Base-by-base conservation (phyloP, 2,888 invertebrate species). In the Pammene aurita region DNA sequence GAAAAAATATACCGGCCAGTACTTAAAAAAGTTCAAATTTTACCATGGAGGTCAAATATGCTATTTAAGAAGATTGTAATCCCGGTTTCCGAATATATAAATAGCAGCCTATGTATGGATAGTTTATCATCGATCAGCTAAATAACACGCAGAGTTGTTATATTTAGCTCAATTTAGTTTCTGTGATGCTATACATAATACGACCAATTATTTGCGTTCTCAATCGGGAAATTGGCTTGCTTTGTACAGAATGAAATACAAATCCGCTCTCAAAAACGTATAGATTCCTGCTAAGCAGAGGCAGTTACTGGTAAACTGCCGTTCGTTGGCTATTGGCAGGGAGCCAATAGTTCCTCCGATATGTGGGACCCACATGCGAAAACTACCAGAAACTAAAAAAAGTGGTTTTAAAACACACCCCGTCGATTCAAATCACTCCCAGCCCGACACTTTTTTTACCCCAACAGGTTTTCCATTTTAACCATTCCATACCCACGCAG, bases 381-480 rank as follows among this genome's bases (percentile, higher is more conserved):
- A 69, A 60, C 68, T 65, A 65, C 65, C 58, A 65, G 65, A 55
- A 60, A 65, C 54, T 46, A 65, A 69, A 69, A 67, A 69, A 62
- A 65, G 41, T 55, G 11, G 41, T 52, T 55, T 65, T 69, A 65
- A 69, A 69, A 60, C 64, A 64, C 64, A 65, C 60, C 69, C 65
- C 54, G 65, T 60, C 69, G 65, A 69, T 65, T 64, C 69, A 64
- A 65, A 69, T 69, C 69, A 69, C 69, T 69, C 41, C 60, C 38
- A 46, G 55, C 64, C n/a, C 34, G 65, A 55, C 58, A 69, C 65
- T 65, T 65, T 34, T 55, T 65, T 69, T 69, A 42, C 54, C 46
- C 44, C 54, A 60, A 60, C 60, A 60, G 65, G 60, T 60, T 69
- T 65, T 67, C 48, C 63, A 46, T 58, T 63, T 16, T 62, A 26